A percentile compares a stretch with the other conserved stretches of the same genome.
phyloP scores from a whole-genome alignment of 2,888 invertebrate genomes.

The Tridacna gigas region DNA sequence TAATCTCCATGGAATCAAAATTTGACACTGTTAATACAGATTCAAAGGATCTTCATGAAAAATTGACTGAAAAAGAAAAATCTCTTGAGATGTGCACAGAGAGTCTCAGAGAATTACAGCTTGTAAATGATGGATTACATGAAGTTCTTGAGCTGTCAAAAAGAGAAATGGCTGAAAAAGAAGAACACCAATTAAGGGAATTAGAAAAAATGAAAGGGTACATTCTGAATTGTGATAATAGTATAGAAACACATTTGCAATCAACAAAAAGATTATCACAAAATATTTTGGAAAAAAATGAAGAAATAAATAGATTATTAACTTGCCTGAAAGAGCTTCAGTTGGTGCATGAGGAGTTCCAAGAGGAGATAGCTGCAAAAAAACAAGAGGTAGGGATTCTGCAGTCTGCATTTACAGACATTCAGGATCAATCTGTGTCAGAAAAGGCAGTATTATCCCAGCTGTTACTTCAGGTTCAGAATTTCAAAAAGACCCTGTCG shows the following conservation, averaged over 20 bases:
- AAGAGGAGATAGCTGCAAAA: not conserved
- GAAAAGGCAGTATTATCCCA: constrained; percentile 57
- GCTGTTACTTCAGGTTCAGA: constrained; percentile 43
- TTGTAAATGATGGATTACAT: constrained; percentile 38
- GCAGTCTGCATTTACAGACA: constrained; percentile 9
- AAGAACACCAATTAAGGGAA: constrained; percentile 23
- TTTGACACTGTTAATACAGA: constrained; percentile 3
- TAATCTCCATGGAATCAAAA: not conserved
- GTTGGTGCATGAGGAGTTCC: not conserved
- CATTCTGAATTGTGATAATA: constrained; percentile 36
- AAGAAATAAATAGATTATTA: constrained; percentile 31
- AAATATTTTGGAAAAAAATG: constrained; percentile 37
- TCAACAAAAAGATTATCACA: constrained; percentile 26
- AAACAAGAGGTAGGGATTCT: constrained; percentile 38
- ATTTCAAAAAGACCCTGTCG: constrained; percentile 33
- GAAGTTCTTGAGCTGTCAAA: constrained; percentile 34
- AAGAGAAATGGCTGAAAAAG: constrained; percentile 31
- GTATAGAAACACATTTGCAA: constrained; percentile 28
- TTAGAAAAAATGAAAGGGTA: constrained; percentile 35
- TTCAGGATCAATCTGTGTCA: constrained; percentile 32
- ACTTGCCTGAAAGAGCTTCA: constrained; percentile 28
- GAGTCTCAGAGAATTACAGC: not conserved
- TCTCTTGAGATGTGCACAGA: not conserved
- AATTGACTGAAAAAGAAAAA: constrained; percentile 2
- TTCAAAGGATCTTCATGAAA: constrained; percentile 29